Evolutionary conservation across 2,113 vertebrate species (phyloP).

Genomic region (Laterallus jamaicensis): DNA sequence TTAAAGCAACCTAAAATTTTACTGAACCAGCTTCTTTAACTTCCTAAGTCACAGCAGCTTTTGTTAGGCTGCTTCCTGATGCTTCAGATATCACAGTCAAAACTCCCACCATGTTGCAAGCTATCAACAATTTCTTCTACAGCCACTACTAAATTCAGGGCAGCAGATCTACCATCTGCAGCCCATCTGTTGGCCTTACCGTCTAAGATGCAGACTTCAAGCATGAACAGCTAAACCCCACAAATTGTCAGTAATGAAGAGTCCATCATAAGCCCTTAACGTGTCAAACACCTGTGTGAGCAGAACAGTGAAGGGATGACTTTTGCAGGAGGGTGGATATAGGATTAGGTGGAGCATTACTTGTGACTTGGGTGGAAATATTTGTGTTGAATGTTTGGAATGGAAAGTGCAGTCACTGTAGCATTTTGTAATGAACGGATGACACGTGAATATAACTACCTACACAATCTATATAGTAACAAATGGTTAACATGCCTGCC

Average conservation of each 20-base stretch:
- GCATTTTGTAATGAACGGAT: neutral
- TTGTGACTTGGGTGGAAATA: neutral
- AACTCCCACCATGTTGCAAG: neutral
- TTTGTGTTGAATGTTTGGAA: neutral
- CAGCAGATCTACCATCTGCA: conserved; percentile 27
- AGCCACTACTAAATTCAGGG: conserved; percentile 25
- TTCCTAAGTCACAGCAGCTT: neutral
- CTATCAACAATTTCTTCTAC: neutral
- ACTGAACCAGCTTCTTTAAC: neutral
- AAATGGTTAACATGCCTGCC: neutral
- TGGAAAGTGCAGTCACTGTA: neutral
- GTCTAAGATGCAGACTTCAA: neutral
- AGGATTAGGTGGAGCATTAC: neutral
- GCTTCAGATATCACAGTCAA: neutral
- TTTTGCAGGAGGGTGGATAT: neutral
- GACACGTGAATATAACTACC: neutral
- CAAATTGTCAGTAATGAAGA: conserved; percentile 51
- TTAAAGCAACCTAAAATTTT: neutral
- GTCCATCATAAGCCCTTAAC: conserved; percentile 7
- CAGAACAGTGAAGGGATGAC: neutral
- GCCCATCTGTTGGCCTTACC: conserved; percentile 40
- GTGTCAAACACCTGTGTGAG: neutral
- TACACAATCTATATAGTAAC: neutral
- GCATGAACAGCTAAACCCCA: neutral
- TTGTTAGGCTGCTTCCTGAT: neutral